Evolutionary conservation across 2,797 vertebrate genomes (phyloP).

Genomic region (Merluccius polli): DNA sequence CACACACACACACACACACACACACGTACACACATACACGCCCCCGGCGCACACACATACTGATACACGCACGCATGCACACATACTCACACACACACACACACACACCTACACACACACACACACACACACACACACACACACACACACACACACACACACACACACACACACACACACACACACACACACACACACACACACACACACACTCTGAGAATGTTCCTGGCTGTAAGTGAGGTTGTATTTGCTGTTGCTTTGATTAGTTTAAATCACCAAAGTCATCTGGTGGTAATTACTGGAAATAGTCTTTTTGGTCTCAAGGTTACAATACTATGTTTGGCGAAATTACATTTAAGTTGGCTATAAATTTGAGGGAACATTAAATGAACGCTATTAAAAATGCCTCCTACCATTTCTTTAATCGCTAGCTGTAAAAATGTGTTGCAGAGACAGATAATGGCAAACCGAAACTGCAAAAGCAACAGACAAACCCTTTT

Average conservation of each 20-base stretch:
- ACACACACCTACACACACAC: not conserved
- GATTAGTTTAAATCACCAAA: constrained; percentile 2
- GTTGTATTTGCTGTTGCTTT: not conserved
- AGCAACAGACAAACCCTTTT: not conserved
- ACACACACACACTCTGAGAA: not conserved
- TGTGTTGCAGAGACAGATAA: not conserved
- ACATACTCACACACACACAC: not conserved
- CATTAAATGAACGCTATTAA: not conserved
- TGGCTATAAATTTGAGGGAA: not conserved
- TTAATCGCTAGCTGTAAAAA: constrained; percentile 6
- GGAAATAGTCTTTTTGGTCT: not conserved
- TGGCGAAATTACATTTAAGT: not conserved
- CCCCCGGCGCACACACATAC: too few relatives aligned
- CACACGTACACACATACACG: not conserved
- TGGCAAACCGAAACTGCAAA: not conserved
- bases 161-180: not conserved
- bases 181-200: not conserved
- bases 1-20: not conserved
- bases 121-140: too few relatives aligned
- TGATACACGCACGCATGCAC: not conserved
- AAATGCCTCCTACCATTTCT: not conserved
- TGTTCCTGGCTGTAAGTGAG: not conserved
- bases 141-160: too few relatives aligned
- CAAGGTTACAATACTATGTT: not conserved
- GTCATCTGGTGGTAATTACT: not conserved